phyloP scores from a whole-genome alignment of 2,888 invertebrate genomes.

The Nebria salina region DNA sequence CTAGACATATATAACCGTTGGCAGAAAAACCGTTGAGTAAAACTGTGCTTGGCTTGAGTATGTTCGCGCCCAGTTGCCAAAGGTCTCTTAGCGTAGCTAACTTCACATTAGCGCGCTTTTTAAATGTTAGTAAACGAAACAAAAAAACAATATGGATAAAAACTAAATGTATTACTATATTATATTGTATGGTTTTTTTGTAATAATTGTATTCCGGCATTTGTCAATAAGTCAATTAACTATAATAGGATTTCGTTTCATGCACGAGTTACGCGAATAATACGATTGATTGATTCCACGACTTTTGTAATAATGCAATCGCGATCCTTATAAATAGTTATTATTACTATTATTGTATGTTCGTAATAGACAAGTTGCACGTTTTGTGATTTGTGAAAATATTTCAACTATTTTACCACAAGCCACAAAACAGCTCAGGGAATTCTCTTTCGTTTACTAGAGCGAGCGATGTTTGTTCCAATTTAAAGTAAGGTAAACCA shows the following conservation, averaged over 20 bases:
- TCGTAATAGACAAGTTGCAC: not conserved
- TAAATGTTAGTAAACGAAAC: too few relatives aligned
- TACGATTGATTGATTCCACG: not conserved
- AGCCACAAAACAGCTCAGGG: too few relatives aligned
- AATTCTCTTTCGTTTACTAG: not conserved
- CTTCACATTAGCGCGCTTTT: too few relatives aligned
- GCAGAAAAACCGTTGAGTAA: too few relatives aligned
- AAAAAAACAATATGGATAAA: too few relatives aligned
- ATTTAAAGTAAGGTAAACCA: not conserved
- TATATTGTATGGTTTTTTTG: too few relatives aligned
- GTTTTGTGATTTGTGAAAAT: not conserved
- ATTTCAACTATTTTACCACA: not conserved
- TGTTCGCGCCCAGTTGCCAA: too few relatives aligned
- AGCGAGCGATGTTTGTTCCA: not conserved
- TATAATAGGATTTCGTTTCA: not conserved
- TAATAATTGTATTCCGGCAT: not conserved
- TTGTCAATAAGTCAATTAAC: not conserved
- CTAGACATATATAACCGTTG: too few relatives aligned
- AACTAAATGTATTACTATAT: too few relatives aligned
- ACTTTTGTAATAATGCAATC: not conserved
- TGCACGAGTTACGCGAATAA: slow-evolving; percentile 1
- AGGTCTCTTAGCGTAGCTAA: too few relatives aligned
- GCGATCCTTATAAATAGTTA: not conserved
- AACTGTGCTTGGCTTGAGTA: too few relatives aligned
- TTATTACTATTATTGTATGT: not conserved